These are phyloP conservation scores for Casuarius casuarius DNA, from an alignment of 2,113 vertebrate species.

Conservation along the genomic window DNA sequence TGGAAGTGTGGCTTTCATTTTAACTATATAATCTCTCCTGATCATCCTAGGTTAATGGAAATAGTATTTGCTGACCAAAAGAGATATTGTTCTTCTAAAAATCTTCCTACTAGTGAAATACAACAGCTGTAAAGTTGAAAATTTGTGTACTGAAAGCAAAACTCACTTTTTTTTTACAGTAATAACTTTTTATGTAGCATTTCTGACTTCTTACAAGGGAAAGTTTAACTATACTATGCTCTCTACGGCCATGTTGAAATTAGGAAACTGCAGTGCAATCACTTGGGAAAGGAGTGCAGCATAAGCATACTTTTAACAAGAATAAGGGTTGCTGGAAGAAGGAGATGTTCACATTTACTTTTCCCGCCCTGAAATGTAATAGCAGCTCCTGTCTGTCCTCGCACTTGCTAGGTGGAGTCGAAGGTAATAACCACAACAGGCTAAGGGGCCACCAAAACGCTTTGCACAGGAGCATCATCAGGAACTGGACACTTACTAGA, in stretches of 20 bases:
- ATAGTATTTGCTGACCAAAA: neutral
- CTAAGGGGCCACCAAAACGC: neutral
- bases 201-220: neutral
- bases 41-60: neutral
- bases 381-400: neutral
- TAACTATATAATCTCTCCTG: neutral
- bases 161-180: neutral
- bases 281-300: neutral
- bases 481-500: neutral
- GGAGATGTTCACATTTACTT: neutral
- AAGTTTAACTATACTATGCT: neutral
- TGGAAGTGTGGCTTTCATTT: neutral
- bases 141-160: neutral
- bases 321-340: neutral
- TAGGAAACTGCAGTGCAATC: neutral
- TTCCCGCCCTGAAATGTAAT: neutral
- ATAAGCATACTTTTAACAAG: neutral
- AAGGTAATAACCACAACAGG: neutral
- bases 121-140: neutral
- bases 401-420: neutral
- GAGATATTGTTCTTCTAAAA: neutral
- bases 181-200: neutral
- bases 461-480: neutral
- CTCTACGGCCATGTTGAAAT: neutral
- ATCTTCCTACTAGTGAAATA: neutral